Evolutionary conservation across 2,888 invertebrate genomes (phyloP), one percentile per base, ranked within the genome.

Genomic region (Epistrophe grossulariae): DNA sequence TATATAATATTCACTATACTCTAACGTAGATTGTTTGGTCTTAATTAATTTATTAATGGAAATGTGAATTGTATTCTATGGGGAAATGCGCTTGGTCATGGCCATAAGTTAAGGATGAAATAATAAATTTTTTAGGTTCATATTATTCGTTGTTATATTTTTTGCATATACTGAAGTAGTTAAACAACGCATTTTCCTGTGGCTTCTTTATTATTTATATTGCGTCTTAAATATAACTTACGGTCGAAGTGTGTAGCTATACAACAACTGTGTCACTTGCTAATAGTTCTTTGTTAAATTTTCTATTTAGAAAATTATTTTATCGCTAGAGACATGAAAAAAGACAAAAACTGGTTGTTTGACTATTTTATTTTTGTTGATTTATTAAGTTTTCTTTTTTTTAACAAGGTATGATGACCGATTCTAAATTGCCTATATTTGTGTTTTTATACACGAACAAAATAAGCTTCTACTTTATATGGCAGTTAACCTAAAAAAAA

Each of bases 41-140:
- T 74, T 55, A 80, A 80, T 84, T 81, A 77, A 84, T 84, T 84
- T 84, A 80, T 73, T 72, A 81, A 81, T 80, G 77, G 77, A 80
- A 80, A 84, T 72, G 11, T 76, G 24, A 76, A 43, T 68, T 66
- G 57, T 76, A 72, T 68, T 68, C 45, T 55, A 52, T 66, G 71
- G 40, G 76, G 52, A 60, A 71, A 59, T 68, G 81, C 59, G 59
- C 71, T 60, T 74, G 55, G 50, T 40, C 62, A 55, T 70, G 78
- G 31, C 55, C 76, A 55, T 48, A 52, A 68, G 60, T 68, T 15
- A 45, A 62, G 70, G 72, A 45, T 50, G 79, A 70, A 40, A 70
- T 48, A 50, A 45, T 35, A 50, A 17, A 55, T 28, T 52, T 24
- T 1, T 19, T 52, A 52, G 52, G 15, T 52, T 52, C 2, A 10